phyloP scores from a whole-genome alignment of 2,113 vertebrate genomes.

The Callipepla californica region DNA sequence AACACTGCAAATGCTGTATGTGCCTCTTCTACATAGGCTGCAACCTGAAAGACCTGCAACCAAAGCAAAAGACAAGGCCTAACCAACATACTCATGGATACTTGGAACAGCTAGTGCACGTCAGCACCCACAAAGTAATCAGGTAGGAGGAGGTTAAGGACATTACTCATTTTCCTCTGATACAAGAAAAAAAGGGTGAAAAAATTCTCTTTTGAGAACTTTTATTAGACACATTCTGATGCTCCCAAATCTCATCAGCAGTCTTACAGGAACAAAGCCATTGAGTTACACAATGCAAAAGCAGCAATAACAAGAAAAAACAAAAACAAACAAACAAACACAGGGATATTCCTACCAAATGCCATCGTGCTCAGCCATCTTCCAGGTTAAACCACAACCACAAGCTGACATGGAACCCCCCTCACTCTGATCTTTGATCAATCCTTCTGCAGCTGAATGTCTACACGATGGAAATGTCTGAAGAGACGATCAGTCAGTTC shows the following conservation, averaged over 20 bases:
- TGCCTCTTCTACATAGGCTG: slow-evolving; percentile 87
- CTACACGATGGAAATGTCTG: slow-evolving; percentile 89
- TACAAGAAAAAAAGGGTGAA: background rate
- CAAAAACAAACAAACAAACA: too few relatives aligned
- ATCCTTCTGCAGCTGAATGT: slow-evolving; percentile 86
- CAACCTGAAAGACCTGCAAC: slow-evolving; percentile 83
- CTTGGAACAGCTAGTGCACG: background rate
- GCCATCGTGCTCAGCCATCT: too few relatives aligned
- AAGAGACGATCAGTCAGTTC: slow-evolving; percentile 94
- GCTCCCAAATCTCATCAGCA: too few relatives aligned
- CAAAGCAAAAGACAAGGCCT: background rate
- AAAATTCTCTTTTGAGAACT: background rate
- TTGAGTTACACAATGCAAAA: too few relatives aligned
- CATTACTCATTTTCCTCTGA: background rate
- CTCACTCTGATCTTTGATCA: background rate
- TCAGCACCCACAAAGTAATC: background rate
- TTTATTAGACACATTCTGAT: too few relatives aligned
- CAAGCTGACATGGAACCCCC: background rate
- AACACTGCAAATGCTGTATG: slow-evolving; percentile 85
- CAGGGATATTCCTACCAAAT: too few relatives aligned
- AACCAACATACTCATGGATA: background rate
- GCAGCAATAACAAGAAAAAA: too few relatives aligned
- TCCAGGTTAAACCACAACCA: too few relatives aligned
- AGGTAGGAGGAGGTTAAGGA: background rate
- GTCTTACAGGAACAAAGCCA: background rate